Evolutionary conservation across 2,888 invertebrate species (phyloP).

Genomic region (Junonia oenone): DNA sequence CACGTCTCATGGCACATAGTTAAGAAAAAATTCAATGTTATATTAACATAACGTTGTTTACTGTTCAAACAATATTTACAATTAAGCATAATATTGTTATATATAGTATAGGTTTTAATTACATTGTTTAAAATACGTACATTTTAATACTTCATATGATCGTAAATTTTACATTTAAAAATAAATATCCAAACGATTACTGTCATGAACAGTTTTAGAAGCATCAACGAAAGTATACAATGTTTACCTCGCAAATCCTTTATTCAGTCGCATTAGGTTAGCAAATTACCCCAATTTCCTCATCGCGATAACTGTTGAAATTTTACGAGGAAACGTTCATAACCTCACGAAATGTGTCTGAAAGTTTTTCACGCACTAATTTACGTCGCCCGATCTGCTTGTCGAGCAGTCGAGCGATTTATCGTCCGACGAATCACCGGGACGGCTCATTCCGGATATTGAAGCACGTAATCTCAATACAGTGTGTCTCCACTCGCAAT

Average conservation of each 20-base stretch:
- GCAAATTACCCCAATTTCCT: constrained; percentile 43
- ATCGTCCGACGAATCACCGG: constrained; percentile 33
- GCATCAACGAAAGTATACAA: constrained; percentile 23
- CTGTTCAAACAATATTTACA: too few relatives aligned
- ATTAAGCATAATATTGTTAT: too few relatives aligned
- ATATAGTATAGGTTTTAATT: too few relatives aligned
- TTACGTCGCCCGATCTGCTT: constrained; percentile 31
- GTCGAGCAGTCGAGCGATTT: constrained; percentile 29
- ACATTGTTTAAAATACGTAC: too few relatives aligned
- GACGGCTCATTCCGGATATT: constrained; percentile 70
- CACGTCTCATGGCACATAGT: too few relatives aligned
- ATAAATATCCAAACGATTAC: neutral
- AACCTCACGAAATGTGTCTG: constrained; percentile 39
- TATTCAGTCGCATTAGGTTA: constrained; percentile 34
- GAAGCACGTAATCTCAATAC: constrained; percentile 77
- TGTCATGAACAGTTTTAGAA: neutral
- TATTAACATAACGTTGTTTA: too few relatives aligned
- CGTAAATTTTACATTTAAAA: neutral
- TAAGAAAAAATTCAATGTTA: too few relatives aligned
- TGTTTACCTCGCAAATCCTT: constrained; percentile 23
- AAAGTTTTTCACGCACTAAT: constrained; percentile 47
- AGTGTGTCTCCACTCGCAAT: constrained; percentile 73
- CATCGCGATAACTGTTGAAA: constrained; percentile 36
- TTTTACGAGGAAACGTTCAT: constrained; percentile 39
- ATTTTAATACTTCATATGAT: too few relatives aligned